Evolutionary conservation across 2,888 invertebrate species (phyloP).

Genomic region (Trachelus troglodyta): DNA sequence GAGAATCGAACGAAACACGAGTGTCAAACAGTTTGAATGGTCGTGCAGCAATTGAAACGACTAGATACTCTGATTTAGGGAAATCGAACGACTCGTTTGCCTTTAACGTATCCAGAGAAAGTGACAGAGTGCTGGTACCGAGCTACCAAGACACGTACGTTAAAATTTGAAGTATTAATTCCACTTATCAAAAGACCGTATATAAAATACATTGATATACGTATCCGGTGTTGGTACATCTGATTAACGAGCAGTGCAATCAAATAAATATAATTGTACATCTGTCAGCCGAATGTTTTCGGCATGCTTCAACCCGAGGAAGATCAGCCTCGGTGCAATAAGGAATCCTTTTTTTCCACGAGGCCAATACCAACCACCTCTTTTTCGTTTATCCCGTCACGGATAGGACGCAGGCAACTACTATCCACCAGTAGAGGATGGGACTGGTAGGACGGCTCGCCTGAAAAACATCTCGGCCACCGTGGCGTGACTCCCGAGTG

Average conservation of each 20-base stretch:
- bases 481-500: constrained; percentile 47
- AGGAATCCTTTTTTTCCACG: not conserved
- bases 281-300: constrained; percentile 57
- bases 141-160: not conserved
- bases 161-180: not conserved
- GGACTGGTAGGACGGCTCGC: not conserved
- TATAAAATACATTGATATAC: not conserved
- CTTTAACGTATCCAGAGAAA: not conserved
- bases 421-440: not conserved
- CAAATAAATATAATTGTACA: constrained; percentile 59
- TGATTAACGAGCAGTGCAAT: constrained; percentile 56
- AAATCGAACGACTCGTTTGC: not conserved
- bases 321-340: not conserved
- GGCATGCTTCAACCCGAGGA: constrained; percentile 7
- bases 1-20: not conserved
- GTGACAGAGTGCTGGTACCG: not conserved
- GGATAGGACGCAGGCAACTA: not conserved
- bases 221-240: constrained; percentile 15
- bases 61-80: not conserved
- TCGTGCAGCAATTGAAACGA: not conserved
- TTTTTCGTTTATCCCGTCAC: not conserved
- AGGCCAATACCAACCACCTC: not conserved
- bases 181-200: not conserved
- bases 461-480: constrained; percentile 22
- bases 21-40: not conserved